Evolutionary conservation across 2,113 vertebrate genomes (phyloP).

Genomic region (Falco punctatus): DNA sequence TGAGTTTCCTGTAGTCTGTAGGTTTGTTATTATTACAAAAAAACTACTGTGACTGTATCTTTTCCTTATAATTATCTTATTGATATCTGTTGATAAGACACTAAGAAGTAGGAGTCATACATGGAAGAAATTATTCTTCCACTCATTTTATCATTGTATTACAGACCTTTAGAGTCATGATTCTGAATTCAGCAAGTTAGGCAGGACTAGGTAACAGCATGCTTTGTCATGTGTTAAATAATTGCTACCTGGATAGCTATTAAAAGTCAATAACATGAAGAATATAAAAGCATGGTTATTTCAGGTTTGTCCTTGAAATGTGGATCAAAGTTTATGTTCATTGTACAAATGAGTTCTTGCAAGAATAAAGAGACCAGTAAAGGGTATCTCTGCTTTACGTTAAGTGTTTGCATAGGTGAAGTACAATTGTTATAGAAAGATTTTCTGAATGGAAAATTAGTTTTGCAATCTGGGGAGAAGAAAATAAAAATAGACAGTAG

Average conservation of each 20-base stretch:
- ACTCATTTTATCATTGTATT: background rate
- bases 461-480: background rate
- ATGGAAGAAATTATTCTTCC: background rate
- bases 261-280: constrained; percentile 37
- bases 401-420: background rate
- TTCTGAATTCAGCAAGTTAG: background rate
- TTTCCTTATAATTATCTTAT: background rate
- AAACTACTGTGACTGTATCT: background rate
- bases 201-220: background rate
- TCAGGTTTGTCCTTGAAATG: constrained; percentile 42
- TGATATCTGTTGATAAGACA: background rate
- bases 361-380: background rate
- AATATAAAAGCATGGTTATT: constrained; percentile 15
- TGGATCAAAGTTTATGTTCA: constrained; percentile 20
- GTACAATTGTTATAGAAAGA: background rate
- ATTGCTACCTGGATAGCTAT: constrained; percentile 33
- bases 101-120: background rate
- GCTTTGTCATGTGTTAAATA: constrained; percentile 24
- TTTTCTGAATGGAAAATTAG: background rate
- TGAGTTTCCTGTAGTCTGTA: background rate
- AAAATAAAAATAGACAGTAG: background rate
- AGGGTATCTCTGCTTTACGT: background rate
- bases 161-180: background rate
- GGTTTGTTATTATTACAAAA: background rate
- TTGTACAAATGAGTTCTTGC: background rate